Conservation (phyloP, 1,140 invertebrate genomes). For the Sarcophaga peregrina region DNA sequence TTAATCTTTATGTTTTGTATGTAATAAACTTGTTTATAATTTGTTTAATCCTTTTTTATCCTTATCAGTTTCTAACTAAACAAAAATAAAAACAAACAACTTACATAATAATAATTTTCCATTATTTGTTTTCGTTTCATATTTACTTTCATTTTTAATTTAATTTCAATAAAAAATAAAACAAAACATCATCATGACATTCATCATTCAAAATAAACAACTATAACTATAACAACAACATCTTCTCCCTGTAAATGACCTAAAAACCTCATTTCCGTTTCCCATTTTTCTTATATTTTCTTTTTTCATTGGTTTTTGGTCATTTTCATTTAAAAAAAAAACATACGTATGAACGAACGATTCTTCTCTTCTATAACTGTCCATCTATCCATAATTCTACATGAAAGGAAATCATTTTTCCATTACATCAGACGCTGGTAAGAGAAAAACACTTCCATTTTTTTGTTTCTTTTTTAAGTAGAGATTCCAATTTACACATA, state of each 20-base stretch:
- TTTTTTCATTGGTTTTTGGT: not conserved
- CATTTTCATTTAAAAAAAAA: not conserved
- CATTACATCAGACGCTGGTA: constrained; percentile 87
- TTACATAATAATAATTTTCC: not conserved
- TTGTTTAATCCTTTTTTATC: not conserved
- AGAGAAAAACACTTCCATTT: constrained; percentile 65
- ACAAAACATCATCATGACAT: not conserved
- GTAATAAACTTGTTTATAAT: not conserved
- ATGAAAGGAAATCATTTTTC: constrained; percentile 80
- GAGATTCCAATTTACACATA: not conserved
- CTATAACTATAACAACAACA: not conserved
- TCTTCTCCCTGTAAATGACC: not conserved
- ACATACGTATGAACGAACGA: not conserved
- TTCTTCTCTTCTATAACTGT: not conserved
- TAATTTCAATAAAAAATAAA: no score
- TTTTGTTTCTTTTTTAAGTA: not conserved
- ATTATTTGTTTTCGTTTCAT: not conserved
- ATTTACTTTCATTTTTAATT: not conserved
- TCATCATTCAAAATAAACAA: not conserved
- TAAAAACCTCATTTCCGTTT: not conserved
- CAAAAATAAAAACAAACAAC: not conserved
- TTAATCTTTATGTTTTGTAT: not conserved
- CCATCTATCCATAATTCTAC: not conserved
- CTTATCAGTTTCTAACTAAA: not conserved
- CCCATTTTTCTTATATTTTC: not conserved